phyloP scores from a whole-genome alignment of 2,888 invertebrate genomes.

The Oscheius sp. region DNA sequence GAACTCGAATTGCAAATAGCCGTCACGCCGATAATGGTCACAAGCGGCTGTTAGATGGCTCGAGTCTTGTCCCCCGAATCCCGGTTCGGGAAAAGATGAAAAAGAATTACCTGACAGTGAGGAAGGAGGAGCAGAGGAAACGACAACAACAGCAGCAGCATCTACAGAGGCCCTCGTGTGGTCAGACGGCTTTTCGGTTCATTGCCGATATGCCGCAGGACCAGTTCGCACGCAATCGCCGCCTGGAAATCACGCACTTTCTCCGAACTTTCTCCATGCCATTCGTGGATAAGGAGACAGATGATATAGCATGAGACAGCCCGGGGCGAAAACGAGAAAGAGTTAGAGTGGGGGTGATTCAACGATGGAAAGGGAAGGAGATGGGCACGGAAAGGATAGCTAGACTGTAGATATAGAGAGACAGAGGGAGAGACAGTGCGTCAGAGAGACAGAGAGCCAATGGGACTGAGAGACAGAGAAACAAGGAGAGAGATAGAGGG shows the following conservation, averaged over 20 bases:
- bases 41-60: slow-evolving; percentile 10
- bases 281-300: slow-evolving; percentile 17
- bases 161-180: slow-evolving; percentile 24
- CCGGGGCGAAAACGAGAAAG: background rate
- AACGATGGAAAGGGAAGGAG: background rate
- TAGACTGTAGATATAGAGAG: too few species aligned
- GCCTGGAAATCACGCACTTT: slow-evolving; percentile 35
- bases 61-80: slow-evolving; percentile 9
- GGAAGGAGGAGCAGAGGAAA: slow-evolving; percentile 30
- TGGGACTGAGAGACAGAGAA: too few species aligned
- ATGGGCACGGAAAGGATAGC: background rate
- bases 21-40: slow-evolving; percentile 10
- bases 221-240: slow-evolving; percentile 37
- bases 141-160: slow-evolving; percentile 31
- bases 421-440: too few species aligned
- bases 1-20: slow-evolving; percentile 26
- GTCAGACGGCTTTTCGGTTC: slow-evolving; percentile 38
- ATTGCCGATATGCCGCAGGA: slow-evolving; percentile 37
- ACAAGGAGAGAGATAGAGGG: too few species aligned
- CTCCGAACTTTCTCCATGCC: slow-evolving; percentile 28
- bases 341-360: background rate
- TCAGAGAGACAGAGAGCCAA: too few species aligned
- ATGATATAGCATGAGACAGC: background rate
- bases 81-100: slow-evolving; percentile 6
- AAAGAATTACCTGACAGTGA: slow-evolving; percentile 22